Base-by-base conservation (phyloP, 2,888 invertebrate genomes). In the Drosophila crucigera region DNA sequence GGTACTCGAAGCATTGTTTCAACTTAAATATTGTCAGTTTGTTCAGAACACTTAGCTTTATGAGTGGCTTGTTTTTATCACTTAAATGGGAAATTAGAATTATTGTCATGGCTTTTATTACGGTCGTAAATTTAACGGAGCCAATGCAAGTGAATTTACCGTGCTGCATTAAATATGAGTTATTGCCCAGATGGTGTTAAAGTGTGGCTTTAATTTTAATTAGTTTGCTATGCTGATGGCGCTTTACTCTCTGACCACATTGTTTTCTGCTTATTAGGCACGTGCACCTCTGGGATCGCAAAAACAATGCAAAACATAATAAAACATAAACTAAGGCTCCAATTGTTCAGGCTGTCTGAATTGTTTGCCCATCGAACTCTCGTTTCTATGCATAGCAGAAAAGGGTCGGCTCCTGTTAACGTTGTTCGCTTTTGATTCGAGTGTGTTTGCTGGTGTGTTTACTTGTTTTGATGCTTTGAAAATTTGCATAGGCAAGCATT, bases 401-500 rank as follows among this genome's bases (percentile, higher is more conserved):
- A 65, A 43, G 50, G 65, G 30, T 59, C 28, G 35, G 49, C 54
- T 58, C 11, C 63, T 73, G 59, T 43, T 65, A 63, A 63, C 25
- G 30, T 56, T 53, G 53, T 37, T 58, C 71, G 72, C 62, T 62
- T 75, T 82, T 54, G 61, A 43, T 66, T 72, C 62, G 64, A 59
- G 37, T 62, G 25, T 58, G 68, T 66, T 65, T 61, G 60, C 28
- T 11, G 19, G 19, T 50, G 16, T 66, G 62, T 72, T 72, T 66
- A 63, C 41, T 55, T 68, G 68, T 54, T 61, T 60, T 63, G 62
- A 68, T 76, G 54, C 59, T 58, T 58, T 50, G 35, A 60, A 68
- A 72, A 85, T 84, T 84, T 88, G 81, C 84, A 88, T 88, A 88
- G 86, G 86, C 83, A 76, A 88, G 72, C 85, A 68, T 65, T 68